These are phyloP conservation scores for Hyperoodon ampullatus DNA, from an alignment of 2,113 vertebrate genomes.

Conservation along the genomic window DNA sequence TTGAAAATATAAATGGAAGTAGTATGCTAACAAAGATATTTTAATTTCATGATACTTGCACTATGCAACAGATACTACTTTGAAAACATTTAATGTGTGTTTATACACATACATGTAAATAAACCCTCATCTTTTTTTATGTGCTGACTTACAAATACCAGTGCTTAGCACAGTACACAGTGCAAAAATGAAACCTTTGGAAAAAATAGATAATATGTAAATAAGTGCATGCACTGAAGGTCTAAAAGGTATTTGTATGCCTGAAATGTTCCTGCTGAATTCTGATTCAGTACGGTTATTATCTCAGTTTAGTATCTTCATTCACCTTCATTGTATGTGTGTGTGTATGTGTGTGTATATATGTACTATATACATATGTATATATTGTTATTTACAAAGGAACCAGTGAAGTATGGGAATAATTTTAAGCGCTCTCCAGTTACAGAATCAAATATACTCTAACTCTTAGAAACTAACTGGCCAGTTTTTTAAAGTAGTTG, in stretches of 20 bases:
- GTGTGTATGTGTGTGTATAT: neutral
- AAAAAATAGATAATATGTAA: neutral
- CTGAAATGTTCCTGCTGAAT: neutral
- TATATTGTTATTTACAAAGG: neutral
- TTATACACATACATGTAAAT: neutral
- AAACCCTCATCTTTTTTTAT: neutral
- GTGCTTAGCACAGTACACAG: neutral
- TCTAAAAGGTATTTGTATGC: neutral
- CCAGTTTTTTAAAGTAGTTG: neutral
- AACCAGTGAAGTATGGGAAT: neutral
- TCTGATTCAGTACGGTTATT: neutral
- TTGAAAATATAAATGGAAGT: constrained; percentile 62
- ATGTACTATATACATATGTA: neutral
- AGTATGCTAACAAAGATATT: constrained; percentile 38
- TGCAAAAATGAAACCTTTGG: neutral
- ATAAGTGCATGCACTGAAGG: neutral
- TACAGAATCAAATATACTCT: neutral
- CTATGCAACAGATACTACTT: neutral
- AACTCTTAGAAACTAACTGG: neutral
- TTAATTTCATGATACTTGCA: neutral
- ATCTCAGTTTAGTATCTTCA: neutral
- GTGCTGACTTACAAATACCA: neutral
- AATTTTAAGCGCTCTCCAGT: neutral
- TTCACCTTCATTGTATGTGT: neutral
- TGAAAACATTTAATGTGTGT: constrained; percentile 23